A percentile compares a stretch with the other conserved stretches of the same genome.
phyloP scores from a whole-genome alignment of 2,797 vertebrate genomes.

The Poeciliopsis gracilis region DNA sequence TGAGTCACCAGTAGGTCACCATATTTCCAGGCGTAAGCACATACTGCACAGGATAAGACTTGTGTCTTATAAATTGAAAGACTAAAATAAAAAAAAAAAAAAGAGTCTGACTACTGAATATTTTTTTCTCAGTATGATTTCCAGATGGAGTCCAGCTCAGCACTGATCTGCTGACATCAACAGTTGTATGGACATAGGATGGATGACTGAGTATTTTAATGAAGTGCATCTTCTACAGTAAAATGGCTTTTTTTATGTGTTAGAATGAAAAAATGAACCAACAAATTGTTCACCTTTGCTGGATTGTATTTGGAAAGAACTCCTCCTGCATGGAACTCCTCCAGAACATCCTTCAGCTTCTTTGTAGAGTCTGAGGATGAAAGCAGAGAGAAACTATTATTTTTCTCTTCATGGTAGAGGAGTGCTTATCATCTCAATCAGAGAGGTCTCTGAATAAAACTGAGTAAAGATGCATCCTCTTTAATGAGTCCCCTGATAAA shows the following conservation, averaged over 20 bases:
- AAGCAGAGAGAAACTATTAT: constrained; percentile 3
- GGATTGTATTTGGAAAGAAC: constrained; percentile 89
- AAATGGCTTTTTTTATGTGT: constrained; percentile 5
- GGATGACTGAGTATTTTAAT: constrained; percentile 34
- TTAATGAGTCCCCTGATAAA: constrained; percentile 27
- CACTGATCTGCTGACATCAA: constrained; percentile 36
- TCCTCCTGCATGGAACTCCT: constrained; percentile 89
- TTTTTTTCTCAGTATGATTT: background rate
- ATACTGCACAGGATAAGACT: background rate
- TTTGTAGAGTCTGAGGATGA: constrained; percentile 87
- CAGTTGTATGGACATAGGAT: constrained; percentile 8
- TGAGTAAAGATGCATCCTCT: constrained; percentile 21
- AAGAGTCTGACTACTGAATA: background rate
- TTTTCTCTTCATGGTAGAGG: background rate
- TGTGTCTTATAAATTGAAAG: background rate
- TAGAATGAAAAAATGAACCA: background rate
- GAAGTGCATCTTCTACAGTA: background rate
- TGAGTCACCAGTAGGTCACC: background rate
- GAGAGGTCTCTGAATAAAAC: constrained; percentile 14
- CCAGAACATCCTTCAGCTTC: constrained; percentile 93
- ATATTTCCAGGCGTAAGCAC: background rate
- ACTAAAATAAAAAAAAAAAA: background rate
- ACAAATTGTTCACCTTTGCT: constrained; percentile 82
- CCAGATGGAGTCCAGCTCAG: background rate
- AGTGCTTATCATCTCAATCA: background rate